These are phyloP conservation scores for Trogon melanurus DNA, from an alignment of 2,113 vertebrate genomes.

Conservation along the genomic window DNA sequence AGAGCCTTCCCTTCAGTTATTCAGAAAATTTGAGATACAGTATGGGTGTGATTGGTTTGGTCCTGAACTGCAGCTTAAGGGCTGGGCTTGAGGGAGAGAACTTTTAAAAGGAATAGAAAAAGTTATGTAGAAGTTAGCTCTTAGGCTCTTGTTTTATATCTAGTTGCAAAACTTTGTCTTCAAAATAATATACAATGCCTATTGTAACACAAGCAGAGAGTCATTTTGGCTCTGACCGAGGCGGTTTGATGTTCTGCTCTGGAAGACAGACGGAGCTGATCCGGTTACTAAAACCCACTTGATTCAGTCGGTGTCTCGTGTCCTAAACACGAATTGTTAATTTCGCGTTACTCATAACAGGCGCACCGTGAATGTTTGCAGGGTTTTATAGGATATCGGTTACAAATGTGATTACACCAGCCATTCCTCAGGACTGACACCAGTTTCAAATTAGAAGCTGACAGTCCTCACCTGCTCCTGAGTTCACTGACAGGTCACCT, in stretches of 20 bases:
- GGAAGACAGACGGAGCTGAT: background rate
- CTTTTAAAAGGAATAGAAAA: background rate
- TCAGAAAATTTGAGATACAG: constrained; percentile 24
- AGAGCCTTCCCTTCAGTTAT: constrained; percentile 31
- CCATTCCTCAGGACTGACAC: constrained; percentile 80
- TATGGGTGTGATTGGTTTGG: background rate
- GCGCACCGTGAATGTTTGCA: constrained; percentile 56
- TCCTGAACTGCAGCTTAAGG: background rate
- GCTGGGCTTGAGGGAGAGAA: background rate
- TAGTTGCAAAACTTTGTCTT: background rate
- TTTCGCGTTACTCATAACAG: constrained; percentile 61
- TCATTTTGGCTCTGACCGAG: background rate
- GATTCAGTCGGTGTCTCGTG: constrained; percentile 59
- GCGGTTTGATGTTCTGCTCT: background rate
- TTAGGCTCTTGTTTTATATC: background rate
- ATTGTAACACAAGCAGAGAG: constrained; percentile 12
- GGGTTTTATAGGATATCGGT: constrained; percentile 72
- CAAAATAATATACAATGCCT: constrained; percentile 12
- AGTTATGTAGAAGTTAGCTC: background rate
- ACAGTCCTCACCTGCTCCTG: constrained; percentile 81
- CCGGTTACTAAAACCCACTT: constrained; percentile 32
- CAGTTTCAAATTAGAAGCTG: constrained; percentile 85
- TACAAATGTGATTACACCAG: constrained; percentile 79
- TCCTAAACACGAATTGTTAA: constrained; percentile 66
- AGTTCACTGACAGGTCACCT: constrained; percentile 87